phyloP scores from a whole-genome alignment of 2,797 vertebrate species.

The Gambusia yucatana region DNA sequence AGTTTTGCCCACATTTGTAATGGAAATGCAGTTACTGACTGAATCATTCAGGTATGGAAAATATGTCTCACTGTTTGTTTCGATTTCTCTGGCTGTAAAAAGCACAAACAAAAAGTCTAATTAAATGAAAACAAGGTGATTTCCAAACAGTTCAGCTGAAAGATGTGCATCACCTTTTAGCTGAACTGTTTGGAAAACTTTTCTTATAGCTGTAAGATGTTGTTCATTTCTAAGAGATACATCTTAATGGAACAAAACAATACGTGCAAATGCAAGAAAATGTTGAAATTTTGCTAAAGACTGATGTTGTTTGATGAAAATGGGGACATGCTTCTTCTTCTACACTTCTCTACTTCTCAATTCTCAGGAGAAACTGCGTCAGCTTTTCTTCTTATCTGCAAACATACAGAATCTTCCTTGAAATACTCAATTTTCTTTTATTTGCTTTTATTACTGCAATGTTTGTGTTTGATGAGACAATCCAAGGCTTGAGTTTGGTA shows the following conservation, averaged over 20 bases:
- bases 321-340: not conserved
- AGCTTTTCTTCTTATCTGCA: not conserved
- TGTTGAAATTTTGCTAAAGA: not conserved
- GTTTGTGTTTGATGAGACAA: not conserved
- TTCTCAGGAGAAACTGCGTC: not conserved
- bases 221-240: not conserved
- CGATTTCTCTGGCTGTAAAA: not conserved
- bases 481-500: not conserved
- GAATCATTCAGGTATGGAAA: not conserved
- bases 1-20: too few relatives aligned
- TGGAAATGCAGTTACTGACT: not conserved
- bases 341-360: not conserved
- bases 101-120: not conserved
- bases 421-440: not conserved
- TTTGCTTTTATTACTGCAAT: not conserved
- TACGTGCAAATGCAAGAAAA: too few relatives aligned
- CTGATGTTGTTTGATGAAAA: slow-evolving; percentile 1
- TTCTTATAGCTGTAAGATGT: not conserved
- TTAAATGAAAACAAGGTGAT: not conserved
- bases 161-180: not conserved
- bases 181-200: not conserved
- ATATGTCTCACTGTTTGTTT: not conserved
- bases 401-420: not conserved
- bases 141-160: not conserved
- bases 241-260: too few relatives aligned